A percentile compares a stretch with the other conserved stretches of the same genome.
Evolutionary conservation across 2,113 vertebrate species (phyloP).

Genomic region (Thermophis baileyi): DNA sequence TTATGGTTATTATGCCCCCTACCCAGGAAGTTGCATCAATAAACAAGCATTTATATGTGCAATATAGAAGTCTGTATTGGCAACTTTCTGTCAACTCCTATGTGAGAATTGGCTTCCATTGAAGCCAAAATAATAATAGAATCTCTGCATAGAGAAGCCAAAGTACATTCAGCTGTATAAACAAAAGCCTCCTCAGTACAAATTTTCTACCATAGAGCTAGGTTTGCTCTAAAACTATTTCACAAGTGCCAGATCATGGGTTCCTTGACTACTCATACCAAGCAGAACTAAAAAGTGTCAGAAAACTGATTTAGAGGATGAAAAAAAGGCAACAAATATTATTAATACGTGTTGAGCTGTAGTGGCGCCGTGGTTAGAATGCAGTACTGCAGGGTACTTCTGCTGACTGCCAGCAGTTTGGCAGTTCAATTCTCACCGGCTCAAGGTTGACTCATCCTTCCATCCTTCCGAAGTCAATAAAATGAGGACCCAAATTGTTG

Average conservation of each 20-base stretch:
- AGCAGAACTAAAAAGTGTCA: not conserved
- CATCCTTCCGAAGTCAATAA: too few relatives aligned
- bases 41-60: not conserved
- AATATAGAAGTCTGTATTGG: not conserved
- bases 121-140: not conserved
- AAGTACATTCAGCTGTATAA: not conserved
- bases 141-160: not conserved
- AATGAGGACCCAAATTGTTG: too few relatives aligned
- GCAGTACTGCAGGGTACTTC: too few relatives aligned
- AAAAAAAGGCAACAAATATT: not conserved
- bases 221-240: not conserved
- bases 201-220: not conserved
- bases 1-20: not conserved
- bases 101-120: not conserved
- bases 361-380: too few relatives aligned
- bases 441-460: too few relatives aligned
- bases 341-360: not conserved
- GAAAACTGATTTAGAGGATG: not conserved
- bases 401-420: too few relatives aligned
- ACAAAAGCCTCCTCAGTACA: not conserved
- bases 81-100: not conserved
- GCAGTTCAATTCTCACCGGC: too few relatives aligned
- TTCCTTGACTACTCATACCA: not conserved
- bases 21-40: not conserved
- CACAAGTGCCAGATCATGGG: not conserved